A percentile compares a stretch with the other conserved stretches of the same genome.
Conservation (phyloP, 2,113 vertebrate species). For the Mesocricetus auratus region DNA sequence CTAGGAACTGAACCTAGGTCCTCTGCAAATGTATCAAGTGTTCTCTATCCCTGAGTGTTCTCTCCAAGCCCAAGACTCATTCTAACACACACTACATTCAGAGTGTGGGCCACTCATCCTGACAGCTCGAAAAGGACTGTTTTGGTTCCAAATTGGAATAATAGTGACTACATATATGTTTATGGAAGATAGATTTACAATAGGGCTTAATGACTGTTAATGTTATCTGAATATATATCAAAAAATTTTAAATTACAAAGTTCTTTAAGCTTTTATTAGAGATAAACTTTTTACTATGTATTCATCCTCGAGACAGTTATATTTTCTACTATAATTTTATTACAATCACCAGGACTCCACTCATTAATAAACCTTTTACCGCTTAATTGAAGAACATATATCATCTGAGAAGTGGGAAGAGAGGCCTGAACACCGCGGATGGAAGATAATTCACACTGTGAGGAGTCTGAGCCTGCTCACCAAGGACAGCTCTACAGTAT, state of each 20-base stretch:
- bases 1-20: background rate
- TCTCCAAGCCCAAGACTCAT: background rate
- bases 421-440: too few relatives aligned
- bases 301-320: background rate
- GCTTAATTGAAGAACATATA: slow-evolving; percentile 30
- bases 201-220: slow-evolving; percentile 7
- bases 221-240: background rate
- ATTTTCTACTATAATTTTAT: background rate
- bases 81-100: background rate
- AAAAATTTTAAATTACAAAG: background rate
- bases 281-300: background rate
- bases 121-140: background rate
- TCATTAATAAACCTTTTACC: slow-evolving; percentile 4
- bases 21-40: background rate
- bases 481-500: too few relatives aligned
- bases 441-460: background rate
- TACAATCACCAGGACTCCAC: background rate
- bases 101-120: background rate
- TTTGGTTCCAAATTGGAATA: slow-evolving; percentile 20
- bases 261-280: background rate
- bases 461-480: background rate
- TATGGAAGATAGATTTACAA: slow-evolving; percentile 13
- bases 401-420: background rate
- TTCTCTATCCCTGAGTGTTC: background rate
- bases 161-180: background rate